Percentiles rank a stretch among this genome's conserved stretches.
Evolutionary conservation across 1,140 invertebrate species (phyloP).

Genomic region (Phocides pigmalion): DNA sequence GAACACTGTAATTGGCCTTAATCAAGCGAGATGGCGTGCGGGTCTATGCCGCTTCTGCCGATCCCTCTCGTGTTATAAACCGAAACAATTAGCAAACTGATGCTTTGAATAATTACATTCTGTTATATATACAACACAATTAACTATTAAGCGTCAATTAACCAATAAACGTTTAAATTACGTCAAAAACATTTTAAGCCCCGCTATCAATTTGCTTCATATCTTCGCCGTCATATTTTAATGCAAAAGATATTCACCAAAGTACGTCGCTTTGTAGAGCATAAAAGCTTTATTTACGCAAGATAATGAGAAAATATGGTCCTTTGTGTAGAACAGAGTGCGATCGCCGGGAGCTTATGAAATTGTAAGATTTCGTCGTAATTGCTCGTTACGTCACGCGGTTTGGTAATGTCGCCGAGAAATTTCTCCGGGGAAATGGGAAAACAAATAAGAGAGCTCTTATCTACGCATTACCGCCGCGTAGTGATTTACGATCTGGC

Average conservation of each 20-base stretch:
- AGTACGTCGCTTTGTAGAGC: conserved; percentile 39
- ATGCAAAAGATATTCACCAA: conserved; percentile 14
- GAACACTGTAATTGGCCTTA: conserved; percentile 71
- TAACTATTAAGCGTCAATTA: conserved; percentile 13
- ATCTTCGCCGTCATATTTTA: neutral
- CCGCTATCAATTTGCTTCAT: neutral
- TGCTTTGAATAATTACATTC: conserved; percentile 48
- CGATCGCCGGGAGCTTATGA: conserved; percentile 44
- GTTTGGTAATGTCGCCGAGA: conserved; percentile 62
- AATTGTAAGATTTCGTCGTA: conserved; percentile 52
- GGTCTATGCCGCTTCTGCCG: conserved; percentile 48
- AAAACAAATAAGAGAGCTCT: conserved; percentile 78
- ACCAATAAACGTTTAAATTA: conserved; percentile 9
- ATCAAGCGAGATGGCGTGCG: conserved; percentile 72
- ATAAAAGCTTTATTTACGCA: conserved; percentile 44
- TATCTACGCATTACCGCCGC: conserved; percentile 75
- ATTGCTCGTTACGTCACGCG: conserved; percentile 63
- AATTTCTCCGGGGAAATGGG: conserved; percentile 70
- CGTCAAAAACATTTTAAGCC: neutral
- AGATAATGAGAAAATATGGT: conserved; percentile 41
- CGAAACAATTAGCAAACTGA: conserved; percentile 59
- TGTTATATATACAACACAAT: conserved; percentile 13
- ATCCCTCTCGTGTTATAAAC: conserved; percentile 36
- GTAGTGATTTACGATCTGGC: conserved; percentile 72
- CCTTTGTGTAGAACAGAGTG: conserved; percentile 42